Evolutionary conservation across 2,888 invertebrate species (phyloP), one percentile per base, ranked within the genome.

Genomic region (Xanthia icteritia): DNA sequence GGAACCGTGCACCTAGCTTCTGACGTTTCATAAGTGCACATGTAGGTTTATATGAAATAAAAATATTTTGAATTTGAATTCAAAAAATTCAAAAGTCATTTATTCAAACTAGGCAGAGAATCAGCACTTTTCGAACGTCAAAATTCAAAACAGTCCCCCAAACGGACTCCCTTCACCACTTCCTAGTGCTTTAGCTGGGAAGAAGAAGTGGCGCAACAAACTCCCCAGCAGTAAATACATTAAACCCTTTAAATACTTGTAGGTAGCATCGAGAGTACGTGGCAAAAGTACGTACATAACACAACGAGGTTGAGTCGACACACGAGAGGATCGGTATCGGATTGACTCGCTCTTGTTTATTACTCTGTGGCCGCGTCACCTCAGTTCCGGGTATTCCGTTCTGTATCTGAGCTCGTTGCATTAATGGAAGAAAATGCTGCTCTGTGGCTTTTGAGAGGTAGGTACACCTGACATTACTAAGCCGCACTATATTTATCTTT

Each of bases 311-410:
- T 77, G 82, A 81, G 77, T 71, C 58, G 81, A 80, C 81, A 81
- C 23, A 8, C 20, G 58, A 69, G 3, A 27, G 77, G 82, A 81
- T 81, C 72, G 76, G 36, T 60, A 54, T 31, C 64, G 77, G 85
- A 78, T 85, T 77, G 79, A 39, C 61, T 72, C 73, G 61, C 70
- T 63, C 54, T 45, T 72, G 77, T 70, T 78, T 61, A 73, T 45
- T 81, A 48, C 65, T 51, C 71, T 72, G 68, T 64, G 73, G 56
- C 60, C 63, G 51, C 54, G 73, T 42, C 60, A 61, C 67, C 42
- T 73, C 27, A 4, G 61, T 11, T 63, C 45, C 6, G 23, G 17
- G 5, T 36, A 54, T 54, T 36, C 61, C 23, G 31, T 66, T 36
- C 65, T 27, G 31, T 66, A 39, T 42, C 39, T 64, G 36, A 31